Conservation (phyloP, 2,113 vertebrate genomes). For the Elephantulus edwardii region DNA sequence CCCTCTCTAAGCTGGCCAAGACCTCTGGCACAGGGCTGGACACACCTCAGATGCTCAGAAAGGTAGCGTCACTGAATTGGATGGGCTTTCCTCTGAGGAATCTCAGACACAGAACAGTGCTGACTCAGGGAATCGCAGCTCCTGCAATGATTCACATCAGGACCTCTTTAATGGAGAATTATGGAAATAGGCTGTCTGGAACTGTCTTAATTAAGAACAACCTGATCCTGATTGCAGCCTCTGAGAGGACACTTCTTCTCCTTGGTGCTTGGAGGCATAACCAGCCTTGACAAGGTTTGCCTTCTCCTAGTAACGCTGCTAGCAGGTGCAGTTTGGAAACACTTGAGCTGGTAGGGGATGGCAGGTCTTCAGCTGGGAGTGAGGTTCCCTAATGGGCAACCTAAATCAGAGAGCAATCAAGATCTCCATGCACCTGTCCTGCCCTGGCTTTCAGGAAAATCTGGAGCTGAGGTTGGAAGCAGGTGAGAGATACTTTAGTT, state of each 20-base stretch:
- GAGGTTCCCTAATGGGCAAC: background rate
- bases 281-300: background rate
- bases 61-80: background rate
- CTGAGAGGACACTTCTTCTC: conserved; percentile 29
- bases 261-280: conserved; percentile 19
- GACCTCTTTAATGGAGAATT: conserved; percentile 48
- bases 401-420: background rate
- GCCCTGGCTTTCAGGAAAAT: background rate
- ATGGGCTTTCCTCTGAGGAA: conserved; percentile 39
- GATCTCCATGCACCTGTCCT: background rate
- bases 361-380: conserved; percentile 11
- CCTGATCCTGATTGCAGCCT: conserved; percentile 40
- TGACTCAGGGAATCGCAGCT: background rate
- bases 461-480: background rate
- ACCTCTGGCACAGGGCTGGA: background rate
- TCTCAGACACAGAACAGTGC: conserved; percentile 26
- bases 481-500: background rate
- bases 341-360: background rate
- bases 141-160: background rate
- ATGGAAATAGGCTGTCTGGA: conserved; percentile 50
- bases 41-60: background rate
- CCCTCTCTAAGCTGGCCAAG: background rate
- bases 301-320: conserved; percentile 9
- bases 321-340: background rate
- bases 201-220: conserved; percentile 53